Evolutionary conservation across 2,797 vertebrate genomes (phyloP).

Genomic region (Dicrostonyx torquatus): DNA sequence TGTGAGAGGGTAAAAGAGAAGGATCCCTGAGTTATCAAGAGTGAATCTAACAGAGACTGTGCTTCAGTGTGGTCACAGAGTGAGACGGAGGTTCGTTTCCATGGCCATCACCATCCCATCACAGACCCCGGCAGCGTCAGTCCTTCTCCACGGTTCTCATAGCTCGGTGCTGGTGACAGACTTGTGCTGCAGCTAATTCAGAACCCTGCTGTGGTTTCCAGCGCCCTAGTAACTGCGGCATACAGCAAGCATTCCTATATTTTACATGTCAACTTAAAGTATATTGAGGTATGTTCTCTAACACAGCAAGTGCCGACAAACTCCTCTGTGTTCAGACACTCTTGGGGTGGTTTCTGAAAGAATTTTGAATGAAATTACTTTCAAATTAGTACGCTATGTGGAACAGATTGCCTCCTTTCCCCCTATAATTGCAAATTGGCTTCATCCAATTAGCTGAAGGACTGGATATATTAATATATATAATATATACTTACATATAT

Average conservation of each 20-base stretch:
- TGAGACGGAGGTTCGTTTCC: background rate
- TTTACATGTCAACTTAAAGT: background rate
- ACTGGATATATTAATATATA: too few species aligned
- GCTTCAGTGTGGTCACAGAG: background rate
- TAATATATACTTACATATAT: background rate
- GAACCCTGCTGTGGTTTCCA: background rate
- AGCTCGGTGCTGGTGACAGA: background rate
- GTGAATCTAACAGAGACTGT: background rate
- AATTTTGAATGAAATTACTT: background rate
- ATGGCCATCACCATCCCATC: background rate
- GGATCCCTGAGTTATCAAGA: background rate
- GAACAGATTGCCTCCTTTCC: background rate
- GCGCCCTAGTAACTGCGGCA: background rate
- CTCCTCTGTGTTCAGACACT: background rate
- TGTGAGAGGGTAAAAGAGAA: background rate
- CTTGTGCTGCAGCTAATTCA: background rate
- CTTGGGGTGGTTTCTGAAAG: background rate
- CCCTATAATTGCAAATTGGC: background rate
- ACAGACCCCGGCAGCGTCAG: background rate
- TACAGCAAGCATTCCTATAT: background rate
- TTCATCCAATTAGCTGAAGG: background rate
- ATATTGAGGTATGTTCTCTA: background rate
- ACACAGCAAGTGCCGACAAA: too few species aligned
- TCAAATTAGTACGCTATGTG: background rate
- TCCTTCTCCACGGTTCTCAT: background rate